Base-by-base conservation (phyloP, 2,888 invertebrate genomes). In the Dasypogon diadema region DNA sequence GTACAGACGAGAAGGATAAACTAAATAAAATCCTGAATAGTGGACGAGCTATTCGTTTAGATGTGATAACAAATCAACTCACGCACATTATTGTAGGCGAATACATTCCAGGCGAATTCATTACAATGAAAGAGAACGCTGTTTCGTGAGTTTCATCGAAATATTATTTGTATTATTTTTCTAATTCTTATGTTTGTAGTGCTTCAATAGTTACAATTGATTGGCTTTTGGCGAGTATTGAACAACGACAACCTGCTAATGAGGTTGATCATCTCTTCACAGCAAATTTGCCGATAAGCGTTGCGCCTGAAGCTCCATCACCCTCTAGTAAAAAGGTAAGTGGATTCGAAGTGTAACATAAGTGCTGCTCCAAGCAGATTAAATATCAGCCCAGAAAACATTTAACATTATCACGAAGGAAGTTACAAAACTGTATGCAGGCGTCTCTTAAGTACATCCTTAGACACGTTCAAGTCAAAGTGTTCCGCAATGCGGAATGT, bases 41-140 rank as follows among this genome's bases (percentile, higher is more conserved):
- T 4, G 92, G 93, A 70, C 95, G 96, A n/a, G 97, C 94, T 24
- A 93, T 93, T 16, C 89, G 96, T 73, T 91, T 93, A 82, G 92
- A 93, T 82, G 89, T 90, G 72, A 88, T 95, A 48, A 91, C 91
- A 80, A 92, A 92, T 78, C 89, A 92, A 77, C 87, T 94, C 1
- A 94, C 96, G 0, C 97, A 97, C 85, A 90, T 94, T 2, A 90
- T 96, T 37, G 89, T 93, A 2, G 93, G 92, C 0, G 90, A 92
- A 78, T 83, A 88, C 5, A 22, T 42, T 74, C 42, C 26, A 60
- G 18, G 5, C 8, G 63, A 74, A 2, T 51, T 63, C 4, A 16
- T n/a, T 12, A 16, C 18, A 34, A 12, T 51, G 2, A 46, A 51
- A 34, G 22, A 48, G 0, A 63, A 37, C 1, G 21, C 14, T 8